Evolutionary conservation across 2,113 vertebrate species (phyloP).

Genomic region (Ophthalmolycus amberensis): DNA sequence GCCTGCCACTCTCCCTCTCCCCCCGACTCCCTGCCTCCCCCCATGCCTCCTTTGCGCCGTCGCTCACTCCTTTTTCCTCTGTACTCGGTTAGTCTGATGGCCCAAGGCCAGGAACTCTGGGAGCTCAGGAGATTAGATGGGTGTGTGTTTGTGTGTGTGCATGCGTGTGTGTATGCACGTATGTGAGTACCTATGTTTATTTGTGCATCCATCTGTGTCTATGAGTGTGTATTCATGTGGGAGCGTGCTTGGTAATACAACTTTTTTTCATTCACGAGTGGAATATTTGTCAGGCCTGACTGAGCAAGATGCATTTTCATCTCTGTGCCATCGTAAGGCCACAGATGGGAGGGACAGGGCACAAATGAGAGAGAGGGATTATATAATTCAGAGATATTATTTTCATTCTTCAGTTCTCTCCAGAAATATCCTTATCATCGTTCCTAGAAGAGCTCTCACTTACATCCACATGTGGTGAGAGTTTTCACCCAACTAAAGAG

Average conservation of each 20-base stretch:
- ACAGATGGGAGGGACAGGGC: constrained; percentile 52
- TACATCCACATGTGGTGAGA: constrained; percentile 21
- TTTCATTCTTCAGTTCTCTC: constrained; percentile 35
- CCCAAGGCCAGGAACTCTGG: constrained; percentile 69
- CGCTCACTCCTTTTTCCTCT: constrained; percentile 43
- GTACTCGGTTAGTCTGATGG: constrained; percentile 63
- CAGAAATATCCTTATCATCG: constrained; percentile 40
- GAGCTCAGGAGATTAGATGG: constrained; percentile 70
- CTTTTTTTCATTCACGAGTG: constrained; percentile 37
- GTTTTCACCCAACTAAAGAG: neutral
- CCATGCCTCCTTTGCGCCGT: constrained; percentile 13
- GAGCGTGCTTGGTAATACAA: constrained; percentile 10
- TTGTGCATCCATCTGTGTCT: constrained; percentile 30
- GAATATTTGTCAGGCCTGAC: constrained; percentile 57
- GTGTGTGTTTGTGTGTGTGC: constrained; percentile 18
- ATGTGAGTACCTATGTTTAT: constrained; percentile 38
- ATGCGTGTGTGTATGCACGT: constrained; percentile 6
- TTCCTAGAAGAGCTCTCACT: constrained; percentile 40
- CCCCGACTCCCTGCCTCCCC: neutral
- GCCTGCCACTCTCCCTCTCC: constrained; percentile 6
- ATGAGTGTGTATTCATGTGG: constrained; percentile 17
- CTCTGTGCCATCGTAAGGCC: constrained; percentile 53
- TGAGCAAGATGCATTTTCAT: constrained; percentile 57
- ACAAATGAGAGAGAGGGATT: constrained; percentile 46
- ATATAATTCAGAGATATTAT: constrained; percentile 54